Evolutionary conservation across 2,797 vertebrate species (phyloP).

Genomic region (Halcyon leucocephala): DNA sequence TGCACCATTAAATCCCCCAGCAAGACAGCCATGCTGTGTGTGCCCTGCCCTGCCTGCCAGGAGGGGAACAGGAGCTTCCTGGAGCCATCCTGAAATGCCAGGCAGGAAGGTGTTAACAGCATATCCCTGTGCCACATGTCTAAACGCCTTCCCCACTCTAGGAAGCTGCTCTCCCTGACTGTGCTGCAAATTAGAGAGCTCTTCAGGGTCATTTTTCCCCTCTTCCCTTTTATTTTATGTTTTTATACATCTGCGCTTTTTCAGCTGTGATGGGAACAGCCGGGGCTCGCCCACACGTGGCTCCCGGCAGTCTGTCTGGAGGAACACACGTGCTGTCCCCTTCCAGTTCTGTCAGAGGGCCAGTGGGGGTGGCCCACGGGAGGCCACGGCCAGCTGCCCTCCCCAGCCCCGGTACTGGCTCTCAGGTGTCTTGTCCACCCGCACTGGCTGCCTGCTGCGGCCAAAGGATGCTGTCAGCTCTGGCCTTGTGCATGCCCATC

Average conservation of each 20-base stretch:
- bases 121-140: background rate
- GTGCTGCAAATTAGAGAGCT: background rate
- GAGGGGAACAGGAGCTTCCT: accelerated
- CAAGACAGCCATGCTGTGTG: accelerated
- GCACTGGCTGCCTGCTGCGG: background rate
- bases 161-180: background rate
- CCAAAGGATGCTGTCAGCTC: background rate
- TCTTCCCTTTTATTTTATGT: background rate
- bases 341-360: background rate
- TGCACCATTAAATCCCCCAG: background rate
- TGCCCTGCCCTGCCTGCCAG: accelerated
- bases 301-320: background rate
- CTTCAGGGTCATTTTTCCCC: background rate
- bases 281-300: background rate
- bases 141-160: background rate
- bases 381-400: background rate
- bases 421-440: background rate
- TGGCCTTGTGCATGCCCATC: background rate
- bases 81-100: background rate
- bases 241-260: no score
- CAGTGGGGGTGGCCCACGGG: background rate
- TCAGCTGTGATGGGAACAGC: background rate
- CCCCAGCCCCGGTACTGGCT: background rate
- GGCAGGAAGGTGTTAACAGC: conserved; percentile 1
- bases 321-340: background rate